A percentile compares a stretch with the other conserved stretches of the same genome.
Evolutionary conservation across 2,797 vertebrate species (phyloP).

Genomic region (Xiphophorus birchmanni): DNA sequence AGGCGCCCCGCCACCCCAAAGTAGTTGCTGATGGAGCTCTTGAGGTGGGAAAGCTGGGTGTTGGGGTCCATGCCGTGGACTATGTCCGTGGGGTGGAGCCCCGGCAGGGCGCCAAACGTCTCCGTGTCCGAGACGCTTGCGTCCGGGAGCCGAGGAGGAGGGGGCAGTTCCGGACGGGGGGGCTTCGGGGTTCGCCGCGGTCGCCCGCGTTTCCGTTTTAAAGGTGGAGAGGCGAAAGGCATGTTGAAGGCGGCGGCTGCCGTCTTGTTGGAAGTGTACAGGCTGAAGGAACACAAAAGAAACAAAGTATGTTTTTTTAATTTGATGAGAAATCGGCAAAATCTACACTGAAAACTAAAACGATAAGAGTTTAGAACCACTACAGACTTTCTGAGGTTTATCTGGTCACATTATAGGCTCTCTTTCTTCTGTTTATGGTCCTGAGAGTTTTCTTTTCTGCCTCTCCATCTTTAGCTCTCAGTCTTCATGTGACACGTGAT

Average conservation of each 20-base stretch:
- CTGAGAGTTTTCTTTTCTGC: background rate
- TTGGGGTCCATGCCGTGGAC: constrained; percentile 93
- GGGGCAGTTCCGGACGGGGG: constrained; percentile 87
- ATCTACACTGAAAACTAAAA: background rate
- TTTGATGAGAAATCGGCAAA: background rate
- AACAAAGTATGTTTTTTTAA: background rate
- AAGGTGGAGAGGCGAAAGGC: constrained; percentile 86
- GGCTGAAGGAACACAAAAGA: constrained; percentile 65
- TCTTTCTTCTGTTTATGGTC: too few relatives aligned
- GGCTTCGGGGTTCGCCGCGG: constrained; percentile 89
- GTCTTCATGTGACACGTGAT: background rate
- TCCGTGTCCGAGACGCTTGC: constrained; percentile 51
- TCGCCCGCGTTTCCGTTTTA: constrained; percentile 91
- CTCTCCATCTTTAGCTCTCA: background rate
- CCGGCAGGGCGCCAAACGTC: constrained; percentile 83
- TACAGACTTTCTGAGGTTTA: too few relatives aligned
- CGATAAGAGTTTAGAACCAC: background rate
- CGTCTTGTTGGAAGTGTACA: constrained; percentile 89
- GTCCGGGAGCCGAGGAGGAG: constrained; percentile 66
- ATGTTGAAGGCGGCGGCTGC: constrained; percentile 86
- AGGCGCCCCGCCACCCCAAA: constrained; percentile 97
- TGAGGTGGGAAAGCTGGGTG: constrained; percentile 94
- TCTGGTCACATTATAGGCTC: too few relatives aligned
- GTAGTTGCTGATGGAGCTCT: constrained; percentile 97
- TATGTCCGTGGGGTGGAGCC: constrained; percentile 91